phyloP scores from a whole-genome alignment of 2,888 invertebrate genomes.

The Pheosia gnoma region DNA sequence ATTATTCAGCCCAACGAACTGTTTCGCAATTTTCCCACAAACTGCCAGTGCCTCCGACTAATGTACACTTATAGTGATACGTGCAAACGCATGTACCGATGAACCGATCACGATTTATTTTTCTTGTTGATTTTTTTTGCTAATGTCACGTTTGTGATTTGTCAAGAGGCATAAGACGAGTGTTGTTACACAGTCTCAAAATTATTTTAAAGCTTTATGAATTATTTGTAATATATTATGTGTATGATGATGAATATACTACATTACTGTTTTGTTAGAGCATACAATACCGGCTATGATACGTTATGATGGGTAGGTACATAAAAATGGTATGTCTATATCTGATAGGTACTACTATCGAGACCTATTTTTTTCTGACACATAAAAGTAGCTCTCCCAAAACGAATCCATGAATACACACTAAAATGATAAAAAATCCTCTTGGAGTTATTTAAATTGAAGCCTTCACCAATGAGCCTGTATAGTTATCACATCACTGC shows the following conservation, averaged over 20 bases:
- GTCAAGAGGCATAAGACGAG: not conserved
- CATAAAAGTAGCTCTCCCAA: no score
- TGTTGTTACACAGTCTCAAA: not conserved
- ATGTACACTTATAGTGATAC: constrained; percentile 50
- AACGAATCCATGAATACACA: no score
- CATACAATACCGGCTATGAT: no score
- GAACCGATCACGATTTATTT: constrained; percentile 40
- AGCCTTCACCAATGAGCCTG: constrained; percentile 13
- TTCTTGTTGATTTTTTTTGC: constrained; percentile 13
- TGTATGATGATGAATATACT: no score
- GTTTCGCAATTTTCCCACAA: constrained; percentile 81
- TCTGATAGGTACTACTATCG: no score
- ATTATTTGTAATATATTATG: no score
- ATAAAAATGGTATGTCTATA: no score
- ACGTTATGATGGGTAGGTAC: no score
- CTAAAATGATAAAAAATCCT: constrained; percentile 5
- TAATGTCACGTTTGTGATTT: not conserved
- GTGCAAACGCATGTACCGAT: constrained; percentile 36
- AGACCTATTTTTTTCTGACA: no score
- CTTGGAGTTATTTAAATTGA: constrained; percentile 32
- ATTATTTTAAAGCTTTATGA: no score
- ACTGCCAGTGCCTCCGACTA: constrained; percentile 48
- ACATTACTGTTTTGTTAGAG: no score
- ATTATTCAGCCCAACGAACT: constrained; percentile 82
- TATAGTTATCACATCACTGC: constrained; percentile 45